These are phyloP conservation scores for Sigmodon hispidus DNA, from an alignment of 2,113 vertebrate genomes.

Conservation along the genomic window DNA sequence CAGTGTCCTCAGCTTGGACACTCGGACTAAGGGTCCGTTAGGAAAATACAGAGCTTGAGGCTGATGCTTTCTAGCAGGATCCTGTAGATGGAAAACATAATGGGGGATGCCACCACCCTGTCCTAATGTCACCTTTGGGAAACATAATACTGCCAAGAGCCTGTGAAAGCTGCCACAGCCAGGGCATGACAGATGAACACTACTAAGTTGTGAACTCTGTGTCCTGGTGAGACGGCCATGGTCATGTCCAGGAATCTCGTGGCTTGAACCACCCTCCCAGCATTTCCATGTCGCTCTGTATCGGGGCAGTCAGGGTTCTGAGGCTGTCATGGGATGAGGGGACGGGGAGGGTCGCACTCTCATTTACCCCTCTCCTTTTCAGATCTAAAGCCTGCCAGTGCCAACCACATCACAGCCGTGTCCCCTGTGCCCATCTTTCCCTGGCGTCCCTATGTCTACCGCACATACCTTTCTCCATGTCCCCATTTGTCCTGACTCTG, in stretches of 20 bases:
- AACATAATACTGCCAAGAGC: background rate
- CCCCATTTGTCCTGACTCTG: background rate
- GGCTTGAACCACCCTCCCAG: too few relatives aligned
- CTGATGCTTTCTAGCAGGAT: background rate
- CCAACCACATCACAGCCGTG: background rate
- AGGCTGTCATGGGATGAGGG: background rate
- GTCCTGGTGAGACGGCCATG: background rate
- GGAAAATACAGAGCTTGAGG: background rate
- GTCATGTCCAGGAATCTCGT: background rate
- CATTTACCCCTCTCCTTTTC: too few relatives aligned
- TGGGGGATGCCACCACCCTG: background rate
- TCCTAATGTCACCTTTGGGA: background rate
- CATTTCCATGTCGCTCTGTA: background rate
- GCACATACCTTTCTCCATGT: too few relatives aligned
- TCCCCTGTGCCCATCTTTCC: background rate
- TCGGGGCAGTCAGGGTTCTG: background rate
- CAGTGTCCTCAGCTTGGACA: background rate
- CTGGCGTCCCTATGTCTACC: too few relatives aligned
- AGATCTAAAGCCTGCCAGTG: background rate
- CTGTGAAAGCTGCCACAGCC: background rate
- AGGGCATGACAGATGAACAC: background rate
- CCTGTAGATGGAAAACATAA: background rate
- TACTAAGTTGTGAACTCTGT: accelerated
- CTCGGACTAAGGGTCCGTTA: background rate
- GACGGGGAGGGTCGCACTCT: accelerated